Evolutionary conservation across 1,140 invertebrate species (phyloP), one percentile per base, ranked within the genome.

Genomic region (Spodoptera litura): DNA sequence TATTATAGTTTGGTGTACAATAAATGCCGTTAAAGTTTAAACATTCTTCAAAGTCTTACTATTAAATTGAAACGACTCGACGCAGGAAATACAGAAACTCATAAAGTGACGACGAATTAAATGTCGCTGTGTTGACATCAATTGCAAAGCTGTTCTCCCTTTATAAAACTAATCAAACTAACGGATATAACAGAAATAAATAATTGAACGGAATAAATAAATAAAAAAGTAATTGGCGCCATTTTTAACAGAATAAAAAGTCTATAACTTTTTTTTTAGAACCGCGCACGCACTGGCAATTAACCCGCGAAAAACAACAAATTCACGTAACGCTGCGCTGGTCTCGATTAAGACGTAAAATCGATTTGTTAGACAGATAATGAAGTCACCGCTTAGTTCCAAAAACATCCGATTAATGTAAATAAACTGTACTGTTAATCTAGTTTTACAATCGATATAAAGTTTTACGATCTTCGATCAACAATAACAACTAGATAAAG

Each of bases 291-390:
- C 15, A 35, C 11, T 62, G 25, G 52, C 59, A 78, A 78, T 73
- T 74, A 82, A 81, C 20, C 52, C 55, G 62, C 56, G 58, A 80
- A 78, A 79, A 81, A 82, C 20, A 76, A 82, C 79, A 80, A 77
- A 79, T 80, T 64, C 51, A 44, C 72, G 38, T 44, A 44, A 44
- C 38, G 38, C 71, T 51, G n/a, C 38, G 38, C 71, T 51, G n/a
- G 20, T 56, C 76, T 81, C 82, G 80, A 85, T 85, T 83, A 80
- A 85, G 84, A 83, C 84, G 72, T 85, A 44, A 82, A 84, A 82
- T 80, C 72, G 76, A 84, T 84, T 64, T 66, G 44, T 64, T 73
- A 55, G 49, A 58, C 77, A 64, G 66, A 75, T 82, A 86, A 86
- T 86, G 81, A 78, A 83, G 76, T 80, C 64, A 64, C 76, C 78